These are phyloP conservation scores for Cristatella mucedo DNA, from an alignment of 2,888 invertebrate species.

Conservation along the genomic window DNA sequence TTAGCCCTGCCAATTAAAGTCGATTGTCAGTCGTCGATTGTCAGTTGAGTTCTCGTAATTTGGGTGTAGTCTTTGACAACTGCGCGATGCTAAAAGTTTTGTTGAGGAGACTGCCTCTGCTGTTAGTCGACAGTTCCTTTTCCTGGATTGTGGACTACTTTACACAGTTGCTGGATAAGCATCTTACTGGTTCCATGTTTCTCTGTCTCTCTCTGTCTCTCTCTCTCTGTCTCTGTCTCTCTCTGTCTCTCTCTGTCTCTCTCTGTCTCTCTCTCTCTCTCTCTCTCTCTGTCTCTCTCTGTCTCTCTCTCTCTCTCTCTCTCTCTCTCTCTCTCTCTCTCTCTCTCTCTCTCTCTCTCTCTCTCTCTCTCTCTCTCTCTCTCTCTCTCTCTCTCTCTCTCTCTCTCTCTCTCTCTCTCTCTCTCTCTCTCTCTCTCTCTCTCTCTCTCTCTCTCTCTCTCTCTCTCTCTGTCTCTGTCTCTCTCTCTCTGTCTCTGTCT, in stretches of 20 bases:
- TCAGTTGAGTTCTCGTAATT: too few relatives aligned
- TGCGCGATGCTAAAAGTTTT: too few relatives aligned
- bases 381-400: not conserved
- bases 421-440: too few relatives aligned
- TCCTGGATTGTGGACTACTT: not conserved
- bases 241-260: not conserved
- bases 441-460: too few relatives aligned
- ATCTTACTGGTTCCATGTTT: not conserved
- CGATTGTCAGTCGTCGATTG: too few relatives aligned
- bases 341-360: not conserved
- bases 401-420: not conserved
- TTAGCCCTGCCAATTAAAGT: too few relatives aligned
- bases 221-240: too few relatives aligned
- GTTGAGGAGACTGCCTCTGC: too few relatives aligned
- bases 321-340: not conserved
- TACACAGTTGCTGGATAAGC: not conserved
- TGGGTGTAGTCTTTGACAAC: too few relatives aligned
- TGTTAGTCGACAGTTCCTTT: too few relatives aligned
- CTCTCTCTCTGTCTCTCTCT: not conserved
- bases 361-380: not conserved
- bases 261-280: not conserved
- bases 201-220: not conserved
- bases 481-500: too few relatives aligned
- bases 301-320: not conserved
- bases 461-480: too few relatives aligned